Conservation (phyloP, 2,113 vertebrate species). For the Erythrocercus mccallii region DNA sequence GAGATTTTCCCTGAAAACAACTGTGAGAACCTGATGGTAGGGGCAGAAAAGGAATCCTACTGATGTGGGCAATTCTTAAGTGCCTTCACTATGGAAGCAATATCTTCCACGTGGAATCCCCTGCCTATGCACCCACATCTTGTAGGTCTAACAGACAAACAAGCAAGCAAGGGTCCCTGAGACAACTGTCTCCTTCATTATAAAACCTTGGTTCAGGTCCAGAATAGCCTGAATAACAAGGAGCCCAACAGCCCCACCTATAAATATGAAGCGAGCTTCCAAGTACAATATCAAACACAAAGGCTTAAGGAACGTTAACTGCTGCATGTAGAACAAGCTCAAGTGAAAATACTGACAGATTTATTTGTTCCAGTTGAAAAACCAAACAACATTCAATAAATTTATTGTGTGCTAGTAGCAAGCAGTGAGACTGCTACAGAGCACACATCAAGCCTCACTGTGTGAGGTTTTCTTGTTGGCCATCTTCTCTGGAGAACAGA, state of each 20-base stretch:
- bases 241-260: neutral
- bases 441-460: neutral
- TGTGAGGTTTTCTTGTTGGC: neutral
- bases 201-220: neutral
- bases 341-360: neutral
- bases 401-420: neutral
- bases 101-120: neutral
- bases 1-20: neutral
- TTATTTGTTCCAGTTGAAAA: constrained; percentile 10
- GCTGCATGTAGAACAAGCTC: neutral
- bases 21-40: neutral
- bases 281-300: neutral
- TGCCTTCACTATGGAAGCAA: neutral
- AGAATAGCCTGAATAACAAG: neutral
- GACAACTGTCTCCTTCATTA: constrained; percentile 12
- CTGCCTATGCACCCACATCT: neutral
- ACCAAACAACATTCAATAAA: neutral
- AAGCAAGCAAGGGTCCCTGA: neutral
- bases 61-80: neutral
- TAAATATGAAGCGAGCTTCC: constrained; percentile 9
- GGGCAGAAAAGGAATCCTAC: neutral
- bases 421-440: neutral
- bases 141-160: neutral
- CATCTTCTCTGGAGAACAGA: neutral
- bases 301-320: neutral